Evolutionary conservation across 2,888 invertebrate genomes (phyloP).

Genomic region (Caenorhabditis uteleia): DNA sequence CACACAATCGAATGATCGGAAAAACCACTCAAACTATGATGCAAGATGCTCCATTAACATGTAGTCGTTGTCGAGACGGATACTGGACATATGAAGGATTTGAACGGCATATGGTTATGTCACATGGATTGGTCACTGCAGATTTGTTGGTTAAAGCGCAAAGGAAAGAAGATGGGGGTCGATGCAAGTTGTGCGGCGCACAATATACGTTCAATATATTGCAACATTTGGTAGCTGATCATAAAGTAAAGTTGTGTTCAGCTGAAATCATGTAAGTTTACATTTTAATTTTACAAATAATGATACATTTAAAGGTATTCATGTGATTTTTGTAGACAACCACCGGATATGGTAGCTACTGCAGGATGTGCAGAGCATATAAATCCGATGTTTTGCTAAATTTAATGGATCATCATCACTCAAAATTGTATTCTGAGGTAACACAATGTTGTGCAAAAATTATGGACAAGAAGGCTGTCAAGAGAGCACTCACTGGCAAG

Average conservation of each 20-base stretch:
- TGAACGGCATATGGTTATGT: conserved; percentile 89
- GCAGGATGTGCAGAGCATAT: too few relatives aligned
- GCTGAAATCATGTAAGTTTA: too few relatives aligned
- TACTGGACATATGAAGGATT: conserved; percentile 98
- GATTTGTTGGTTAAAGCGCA: conserved; percentile 95
- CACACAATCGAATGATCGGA: conserved; percentile 60
- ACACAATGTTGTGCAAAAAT: too few relatives aligned
- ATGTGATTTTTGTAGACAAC: conserved; percentile 63
- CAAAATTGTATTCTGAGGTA: too few relatives aligned
- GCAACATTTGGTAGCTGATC: too few relatives aligned
- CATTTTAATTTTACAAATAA: conserved; percentile 63
- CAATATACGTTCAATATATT: conserved; percentile 69
- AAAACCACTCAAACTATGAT: conserved; percentile 56
- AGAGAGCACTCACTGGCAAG: too few relatives aligned
- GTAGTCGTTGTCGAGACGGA: conserved; percentile 62
- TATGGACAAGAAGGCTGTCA: too few relatives aligned
- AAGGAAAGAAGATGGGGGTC: conserved; percentile 90
- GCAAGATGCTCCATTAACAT: conserved; percentile 65
- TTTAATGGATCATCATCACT: too few relatives aligned
- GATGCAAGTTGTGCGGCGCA: conserved; percentile 90
- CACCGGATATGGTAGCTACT: conserved; percentile 65
- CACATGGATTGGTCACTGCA: conserved; percentile 91
- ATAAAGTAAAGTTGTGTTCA: too few relatives aligned
- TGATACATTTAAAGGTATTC: conserved; percentile 23
- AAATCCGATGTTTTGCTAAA: too few relatives aligned